phyloP scores from a whole-genome alignment of 1,140 invertebrate genomes.

The Anastrepha obliqua region DNA sequence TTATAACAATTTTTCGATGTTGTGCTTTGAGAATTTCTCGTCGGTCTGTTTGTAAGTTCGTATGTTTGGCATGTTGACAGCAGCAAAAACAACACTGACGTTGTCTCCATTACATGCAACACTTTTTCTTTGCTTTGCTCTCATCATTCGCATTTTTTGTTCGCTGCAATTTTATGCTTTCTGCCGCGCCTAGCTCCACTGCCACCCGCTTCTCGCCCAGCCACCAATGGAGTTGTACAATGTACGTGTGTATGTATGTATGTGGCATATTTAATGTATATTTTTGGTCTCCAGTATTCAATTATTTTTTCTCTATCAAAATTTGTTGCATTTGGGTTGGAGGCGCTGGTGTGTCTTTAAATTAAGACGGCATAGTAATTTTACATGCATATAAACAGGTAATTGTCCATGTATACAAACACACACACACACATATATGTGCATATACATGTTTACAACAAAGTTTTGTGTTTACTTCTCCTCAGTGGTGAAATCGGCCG shows the following conservation, averaged over 20 bases:
- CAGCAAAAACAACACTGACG: constrained; percentile 9
- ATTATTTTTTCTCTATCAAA: constrained; percentile 7
- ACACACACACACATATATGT: neutral
- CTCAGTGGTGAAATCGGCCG: constrained; percentile 25
- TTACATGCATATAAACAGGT: neutral
- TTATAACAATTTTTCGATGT: constrained; percentile 14
- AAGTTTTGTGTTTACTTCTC: neutral
- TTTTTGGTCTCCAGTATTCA: neutral
- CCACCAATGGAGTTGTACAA: neutral
- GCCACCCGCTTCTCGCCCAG: constrained; percentile 34
- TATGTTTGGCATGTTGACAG: constrained; percentile 24
- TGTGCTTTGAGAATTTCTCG: constrained; percentile 34
- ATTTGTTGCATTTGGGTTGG: neutral
- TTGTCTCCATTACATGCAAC: neutral
- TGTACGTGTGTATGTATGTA: neutral
- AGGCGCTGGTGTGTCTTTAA: neutral
- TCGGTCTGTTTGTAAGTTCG: neutral
- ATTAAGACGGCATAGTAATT: constrained; percentile 7
- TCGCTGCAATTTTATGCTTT: constrained; percentile 2
- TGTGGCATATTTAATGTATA: neutral
- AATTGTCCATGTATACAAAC: neutral
- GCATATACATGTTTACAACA: neutral
- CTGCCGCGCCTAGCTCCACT: neutral
- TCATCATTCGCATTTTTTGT: constrained; percentile 46
- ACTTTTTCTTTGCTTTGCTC: constrained; percentile 41